Conservation (phyloP, 2,113 vertebrate species). For the Otis tarda region DNA sequence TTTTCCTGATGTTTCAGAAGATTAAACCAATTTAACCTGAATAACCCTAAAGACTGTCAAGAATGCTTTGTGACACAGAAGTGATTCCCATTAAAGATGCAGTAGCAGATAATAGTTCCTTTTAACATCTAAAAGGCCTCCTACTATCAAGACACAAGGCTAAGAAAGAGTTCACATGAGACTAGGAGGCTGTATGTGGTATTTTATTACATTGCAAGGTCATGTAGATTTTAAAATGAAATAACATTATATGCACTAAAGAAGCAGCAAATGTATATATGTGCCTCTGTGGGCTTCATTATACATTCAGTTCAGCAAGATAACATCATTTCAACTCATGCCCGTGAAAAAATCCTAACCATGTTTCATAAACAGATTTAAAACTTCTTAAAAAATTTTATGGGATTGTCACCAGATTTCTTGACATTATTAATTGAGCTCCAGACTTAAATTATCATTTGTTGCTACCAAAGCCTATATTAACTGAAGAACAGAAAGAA, state of each 20-base stretch:
- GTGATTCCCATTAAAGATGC: background rate
- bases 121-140: background rate
- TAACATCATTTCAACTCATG: background rate
- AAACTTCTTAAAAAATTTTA: background rate
- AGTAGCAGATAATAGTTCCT: background rate
- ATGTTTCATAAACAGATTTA: background rate
- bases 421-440: background rate
- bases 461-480: background rate
- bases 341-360: background rate
- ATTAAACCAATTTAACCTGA: background rate
- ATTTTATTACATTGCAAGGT: background rate
- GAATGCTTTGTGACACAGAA: background rate
- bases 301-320: background rate
- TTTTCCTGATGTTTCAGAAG: background rate
- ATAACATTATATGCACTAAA: background rate
- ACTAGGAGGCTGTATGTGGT: background rate
- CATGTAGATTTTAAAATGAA: background rate
- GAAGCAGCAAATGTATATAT: background rate
- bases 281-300: background rate
- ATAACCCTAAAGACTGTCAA: background rate
- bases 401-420: background rate
- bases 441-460: background rate
- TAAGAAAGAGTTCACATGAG: background rate
- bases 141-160: background rate
- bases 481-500: background rate